phyloP scores from a whole-genome alignment of 2,797 vertebrate species.

The Girardinus metallicus region DNA sequence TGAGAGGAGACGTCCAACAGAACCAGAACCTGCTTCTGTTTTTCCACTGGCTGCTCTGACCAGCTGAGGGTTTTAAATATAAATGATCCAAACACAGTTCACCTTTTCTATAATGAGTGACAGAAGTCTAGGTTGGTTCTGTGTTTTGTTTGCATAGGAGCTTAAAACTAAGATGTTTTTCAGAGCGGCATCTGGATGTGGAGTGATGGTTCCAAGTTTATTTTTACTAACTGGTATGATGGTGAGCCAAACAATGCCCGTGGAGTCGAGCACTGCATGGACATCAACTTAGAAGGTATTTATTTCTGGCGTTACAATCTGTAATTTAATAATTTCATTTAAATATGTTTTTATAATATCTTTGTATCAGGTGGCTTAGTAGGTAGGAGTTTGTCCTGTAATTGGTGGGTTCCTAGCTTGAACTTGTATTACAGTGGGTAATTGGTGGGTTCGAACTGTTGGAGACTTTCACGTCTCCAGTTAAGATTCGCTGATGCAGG shows the following conservation, averaged over 20 bases:
- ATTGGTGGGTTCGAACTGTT: too few relatives aligned
- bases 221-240: too few relatives aligned
- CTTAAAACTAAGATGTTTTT: neutral
- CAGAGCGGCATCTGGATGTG: neutral
- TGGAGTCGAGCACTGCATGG: neutral
- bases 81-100: neutral
- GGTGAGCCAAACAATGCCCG: too few relatives aligned
- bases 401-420: too few relatives aligned
- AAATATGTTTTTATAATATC: neutral
- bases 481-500: too few relatives aligned
- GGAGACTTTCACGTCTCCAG: too few relatives aligned
- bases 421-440: too few relatives aligned
- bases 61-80: neutral
- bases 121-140: neutral
- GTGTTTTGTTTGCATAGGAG: neutral
- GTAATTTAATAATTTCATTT: neutral
- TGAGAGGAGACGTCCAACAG: neutral
- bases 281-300: accelerated
- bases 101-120: neutral
- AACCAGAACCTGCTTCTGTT: neutral
- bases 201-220: conserved; percentile 2
- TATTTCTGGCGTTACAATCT: neutral
- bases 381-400: too few relatives aligned
- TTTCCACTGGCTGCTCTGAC: neutral
- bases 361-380: too few relatives aligned